Conservation (phyloP, 2,113 vertebrate species). For the Phylloscopus trochiloides region DNA sequence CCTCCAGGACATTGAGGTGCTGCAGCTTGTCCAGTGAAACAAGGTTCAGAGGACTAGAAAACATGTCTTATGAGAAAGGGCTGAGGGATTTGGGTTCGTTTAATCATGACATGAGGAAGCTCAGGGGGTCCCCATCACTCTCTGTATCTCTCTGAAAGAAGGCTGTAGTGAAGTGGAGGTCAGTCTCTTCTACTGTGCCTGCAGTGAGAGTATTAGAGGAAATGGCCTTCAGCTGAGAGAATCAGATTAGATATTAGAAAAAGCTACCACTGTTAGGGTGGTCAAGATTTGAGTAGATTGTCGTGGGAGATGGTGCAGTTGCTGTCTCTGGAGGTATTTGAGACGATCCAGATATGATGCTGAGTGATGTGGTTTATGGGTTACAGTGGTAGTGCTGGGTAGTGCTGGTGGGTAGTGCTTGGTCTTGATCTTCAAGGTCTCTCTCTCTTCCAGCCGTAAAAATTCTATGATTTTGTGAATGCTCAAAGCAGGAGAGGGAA, state of each 20-base stretch:
- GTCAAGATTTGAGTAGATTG: background rate
- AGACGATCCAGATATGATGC: background rate
- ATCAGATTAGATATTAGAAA: background rate
- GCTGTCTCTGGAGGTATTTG: background rate
- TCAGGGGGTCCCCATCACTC: background rate
- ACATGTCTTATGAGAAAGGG: background rate
- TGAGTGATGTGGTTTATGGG: background rate
- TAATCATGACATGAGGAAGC: rapidly evolving
- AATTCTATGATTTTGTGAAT: background rate
- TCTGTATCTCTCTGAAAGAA: background rate
- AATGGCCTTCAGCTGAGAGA: background rate
- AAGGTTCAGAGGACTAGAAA: background rate
- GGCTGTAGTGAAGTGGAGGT: background rate
- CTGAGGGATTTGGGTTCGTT: background rate
- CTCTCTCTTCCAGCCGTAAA: background rate
- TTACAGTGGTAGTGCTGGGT: background rate
- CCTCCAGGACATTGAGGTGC: background rate
- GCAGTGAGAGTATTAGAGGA: background rate
- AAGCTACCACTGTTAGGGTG: background rate
- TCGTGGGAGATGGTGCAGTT: background rate
- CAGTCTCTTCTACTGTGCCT: background rate
- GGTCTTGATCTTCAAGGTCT: background rate
- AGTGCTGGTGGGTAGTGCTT: background rate
- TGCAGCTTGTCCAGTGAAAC: background rate
- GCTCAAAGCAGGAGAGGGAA: background rate